These are phyloP conservation scores for Hesperophylax magnus DNA, from an alignment of 1,140 invertebrate genomes.

Conservation along the genomic window DNA sequence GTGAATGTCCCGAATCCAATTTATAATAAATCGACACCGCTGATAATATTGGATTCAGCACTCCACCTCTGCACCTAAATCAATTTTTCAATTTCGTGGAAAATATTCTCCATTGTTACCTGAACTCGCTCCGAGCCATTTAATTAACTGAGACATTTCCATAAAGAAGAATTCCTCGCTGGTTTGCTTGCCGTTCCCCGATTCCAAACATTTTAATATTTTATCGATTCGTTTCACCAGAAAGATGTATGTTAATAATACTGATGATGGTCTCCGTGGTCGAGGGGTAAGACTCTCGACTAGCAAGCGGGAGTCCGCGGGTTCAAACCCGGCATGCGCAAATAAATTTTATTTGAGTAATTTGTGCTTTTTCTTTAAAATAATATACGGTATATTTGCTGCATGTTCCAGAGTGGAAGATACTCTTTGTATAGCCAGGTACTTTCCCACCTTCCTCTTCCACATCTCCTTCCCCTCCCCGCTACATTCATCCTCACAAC, in stretches of 20 bases:
- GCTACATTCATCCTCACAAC: too few relatives aligned
- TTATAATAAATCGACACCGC: slow-evolving; percentile 50
- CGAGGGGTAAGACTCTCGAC: too few relatives aligned
- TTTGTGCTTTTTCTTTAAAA: too few relatives aligned
- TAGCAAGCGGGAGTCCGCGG: too few relatives aligned
- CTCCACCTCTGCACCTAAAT: slow-evolving; percentile 60
- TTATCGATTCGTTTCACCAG: not conserved
- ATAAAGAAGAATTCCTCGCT: slow-evolving; percentile 39
- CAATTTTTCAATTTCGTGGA: slow-evolving; percentile 59
- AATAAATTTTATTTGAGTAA: too few relatives aligned
- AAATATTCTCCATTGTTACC: not conserved
- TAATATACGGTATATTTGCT: too few relatives aligned
- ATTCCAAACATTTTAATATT: not conserved
- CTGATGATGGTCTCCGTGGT: too few relatives aligned
- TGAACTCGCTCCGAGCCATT: slow-evolving; percentile 6
- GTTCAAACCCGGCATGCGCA: too few relatives aligned
- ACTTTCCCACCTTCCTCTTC: too few relatives aligned
- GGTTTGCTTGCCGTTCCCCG: not conserved
- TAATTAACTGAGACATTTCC: slow-evolving; percentile 39
- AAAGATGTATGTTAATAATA: not conserved
- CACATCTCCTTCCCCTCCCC: too few relatives aligned
- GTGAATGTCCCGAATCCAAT: not conserved
- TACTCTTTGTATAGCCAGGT: too few relatives aligned
- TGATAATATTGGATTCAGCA: slow-evolving; percentile 45
- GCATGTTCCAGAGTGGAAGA: too few relatives aligned